Base-by-base conservation (phyloP, 2,888 invertebrate species). In the Ophion slaviceki region DNA sequence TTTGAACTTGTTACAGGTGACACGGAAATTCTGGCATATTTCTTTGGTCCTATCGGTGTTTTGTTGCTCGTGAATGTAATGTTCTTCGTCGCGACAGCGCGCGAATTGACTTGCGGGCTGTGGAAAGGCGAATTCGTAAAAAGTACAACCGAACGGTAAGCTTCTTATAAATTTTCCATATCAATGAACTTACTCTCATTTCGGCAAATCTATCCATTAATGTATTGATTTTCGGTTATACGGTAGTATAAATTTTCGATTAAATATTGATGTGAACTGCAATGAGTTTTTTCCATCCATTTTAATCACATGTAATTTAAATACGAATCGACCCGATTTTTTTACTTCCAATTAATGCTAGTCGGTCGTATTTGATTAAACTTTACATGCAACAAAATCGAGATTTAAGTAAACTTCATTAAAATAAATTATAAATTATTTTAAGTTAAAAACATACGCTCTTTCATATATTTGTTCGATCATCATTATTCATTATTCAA, bases 51-150 rank as follows among this genome's bases (percentile, higher is more conserved):
- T 10, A 96, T 98, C 88, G 98, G 97, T 82, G 95, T 97, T 86
- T 95, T 98, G 87, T 95, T 98, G 88, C 95, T 96, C 89, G 95
- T 97, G 88, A 98, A 98, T 94, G 95, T 98, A 85, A 95, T 97
- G 82, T 96, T 98, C 85, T 98, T 98, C 94, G 95, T 96, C 47
- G 96, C 97, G 86, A 98, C 98, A 57, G 97, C 98, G 75, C 96
- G 97, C 84, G 97, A 98, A 95, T 95, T 98, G 89, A 98, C 98
- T 32, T 98, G 98, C 93, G 98, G 98, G 71, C 95, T 98, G 71
- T 98, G 98, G 98, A 97, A 97, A 92, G 96, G 97, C 86, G 98
- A 98, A 94, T 96, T 97, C 90, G 97, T 97, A 90, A 98, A 98
- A 95, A 97, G 97, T 71, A 97, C 97, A 47, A 96, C 96, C 11